Conservation (phyloP, 2,888 invertebrate species). For the Homarus gammarus region DNA sequence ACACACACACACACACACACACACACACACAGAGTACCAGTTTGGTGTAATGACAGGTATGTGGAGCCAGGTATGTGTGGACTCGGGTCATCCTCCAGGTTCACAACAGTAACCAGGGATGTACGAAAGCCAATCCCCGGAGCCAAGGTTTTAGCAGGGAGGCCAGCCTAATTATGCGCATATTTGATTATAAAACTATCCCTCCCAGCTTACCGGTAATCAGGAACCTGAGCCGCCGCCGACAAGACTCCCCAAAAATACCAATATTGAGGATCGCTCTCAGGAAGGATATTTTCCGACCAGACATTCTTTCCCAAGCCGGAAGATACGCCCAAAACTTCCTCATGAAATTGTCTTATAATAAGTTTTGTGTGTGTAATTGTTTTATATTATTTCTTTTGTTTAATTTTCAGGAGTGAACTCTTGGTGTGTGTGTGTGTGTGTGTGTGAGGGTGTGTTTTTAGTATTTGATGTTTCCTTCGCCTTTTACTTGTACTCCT, state of each 20-base stretch:
- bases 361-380: no score
- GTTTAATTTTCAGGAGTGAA: no score
- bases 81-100: no score
- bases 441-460: slow-evolving; percentile 10
- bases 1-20: no score
- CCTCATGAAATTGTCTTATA: background rate
- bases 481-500: no score
- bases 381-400: no score
- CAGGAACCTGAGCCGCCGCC: slow-evolving; percentile 28
- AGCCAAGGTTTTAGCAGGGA: slow-evolving; percentile 33
- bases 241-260: slow-evolving; percentile 39
- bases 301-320: background rate
- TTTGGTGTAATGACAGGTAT: no score
- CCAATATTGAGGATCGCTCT: slow-evolving; percentile 46
- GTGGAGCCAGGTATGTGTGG: no score
- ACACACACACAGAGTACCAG: no score
- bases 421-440: background rate
- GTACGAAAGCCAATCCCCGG: slow-evolving; percentile 16
- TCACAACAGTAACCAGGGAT: background rate
- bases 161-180: slow-evolving; percentile 52
- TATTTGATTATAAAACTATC: slow-evolving; percentile 56
- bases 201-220: slow-evolving; percentile 44
- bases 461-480: no score
- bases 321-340: background rate
- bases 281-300: slow-evolving; percentile 13